Evolutionary conservation across 2,888 invertebrate genomes (phyloP).

Genomic region (Cyaniris semiargus): DNA sequence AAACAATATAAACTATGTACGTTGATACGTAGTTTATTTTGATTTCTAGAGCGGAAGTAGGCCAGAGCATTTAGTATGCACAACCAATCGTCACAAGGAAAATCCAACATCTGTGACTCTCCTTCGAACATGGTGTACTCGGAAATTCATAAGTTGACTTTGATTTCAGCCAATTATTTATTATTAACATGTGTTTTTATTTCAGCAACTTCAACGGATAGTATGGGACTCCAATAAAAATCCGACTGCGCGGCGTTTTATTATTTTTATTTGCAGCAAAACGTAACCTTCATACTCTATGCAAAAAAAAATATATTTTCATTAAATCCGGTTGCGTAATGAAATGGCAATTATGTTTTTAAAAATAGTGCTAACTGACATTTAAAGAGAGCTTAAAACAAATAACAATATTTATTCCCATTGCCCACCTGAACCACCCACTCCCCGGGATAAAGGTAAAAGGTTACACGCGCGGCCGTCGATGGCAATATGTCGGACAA

Average conservation of each 20-base stretch:
- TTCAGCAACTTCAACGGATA: constrained; percentile 3
- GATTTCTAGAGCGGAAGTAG: neutral
- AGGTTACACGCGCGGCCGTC: constrained; percentile 54
- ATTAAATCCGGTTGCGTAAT: neutral
- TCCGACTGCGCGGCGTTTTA: no score
- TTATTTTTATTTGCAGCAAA: neutral
- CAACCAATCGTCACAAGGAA: neutral
- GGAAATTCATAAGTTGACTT: neutral
- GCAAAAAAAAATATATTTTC: no score
- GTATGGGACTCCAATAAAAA: neutral
- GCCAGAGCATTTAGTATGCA: neutral
- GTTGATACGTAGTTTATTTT: neutral
- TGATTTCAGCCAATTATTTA: neutral
- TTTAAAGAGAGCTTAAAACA: neutral
- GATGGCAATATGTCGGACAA: constrained; percentile 58
- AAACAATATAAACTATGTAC: neutral
- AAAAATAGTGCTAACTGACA: neutral
- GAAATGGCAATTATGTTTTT: neutral
- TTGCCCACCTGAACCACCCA: neutral
- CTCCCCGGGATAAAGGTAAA: constrained; percentile 49
- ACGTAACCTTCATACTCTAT: neutral
- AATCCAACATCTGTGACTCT: neutral
- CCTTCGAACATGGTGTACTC: neutral
- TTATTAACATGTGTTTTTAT: neutral
- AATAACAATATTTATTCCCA: neutral